A percentile compares a stretch with the other conserved stretches of the same genome.
These are phyloP conservation scores for Drosophila pachea DNA, from an alignment of 1,140 invertebrate species.

Conservation along the genomic window DNA sequence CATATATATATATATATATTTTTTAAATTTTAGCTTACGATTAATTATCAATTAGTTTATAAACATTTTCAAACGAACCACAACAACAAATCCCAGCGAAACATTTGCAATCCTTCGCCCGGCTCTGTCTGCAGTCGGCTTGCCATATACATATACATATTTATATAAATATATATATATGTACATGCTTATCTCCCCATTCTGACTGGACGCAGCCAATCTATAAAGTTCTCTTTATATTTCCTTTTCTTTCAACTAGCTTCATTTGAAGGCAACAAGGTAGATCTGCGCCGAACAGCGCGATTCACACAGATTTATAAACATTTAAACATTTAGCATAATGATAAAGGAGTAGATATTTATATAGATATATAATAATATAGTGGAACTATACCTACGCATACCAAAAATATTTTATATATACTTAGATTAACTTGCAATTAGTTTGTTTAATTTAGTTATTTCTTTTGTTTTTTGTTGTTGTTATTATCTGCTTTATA, in stretches of 20 bases:
- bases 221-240: conserved; percentile 1
- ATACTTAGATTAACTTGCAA: conserved; percentile 56
- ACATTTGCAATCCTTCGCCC: conserved; percentile 61
- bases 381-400: conserved; percentile 63
- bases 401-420: conserved; percentile 56
- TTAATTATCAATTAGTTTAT: conserved; percentile 5
- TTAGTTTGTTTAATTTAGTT: conserved; percentile 41
- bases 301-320: conserved; percentile 57
- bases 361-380: conserved; percentile 47
- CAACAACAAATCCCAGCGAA: conserved; percentile 36
- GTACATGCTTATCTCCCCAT: conserved; percentile 19
- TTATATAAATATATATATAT: too few species aligned
- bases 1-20: conserved; percentile 56
- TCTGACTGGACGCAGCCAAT: conserved; percentile 14
- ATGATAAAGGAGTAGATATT: neutral
- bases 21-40: conserved; percentile 40
- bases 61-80: conserved; percentile 30
- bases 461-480: conserved; percentile 40
- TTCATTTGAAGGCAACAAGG: conserved; percentile 79
- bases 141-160: too few species aligned
- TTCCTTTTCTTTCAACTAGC: conserved; percentile 65
- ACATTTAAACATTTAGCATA: conserved; percentile 36
- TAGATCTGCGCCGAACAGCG: conserved; percentile 67
- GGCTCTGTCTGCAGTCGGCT: conserved; percentile 7
- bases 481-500: conserved; percentile 52